These are phyloP conservation scores for Trissoscelio sp. DNA, from an alignment of 2,888 invertebrate genomes.

Conservation along the genomic window DNA sequence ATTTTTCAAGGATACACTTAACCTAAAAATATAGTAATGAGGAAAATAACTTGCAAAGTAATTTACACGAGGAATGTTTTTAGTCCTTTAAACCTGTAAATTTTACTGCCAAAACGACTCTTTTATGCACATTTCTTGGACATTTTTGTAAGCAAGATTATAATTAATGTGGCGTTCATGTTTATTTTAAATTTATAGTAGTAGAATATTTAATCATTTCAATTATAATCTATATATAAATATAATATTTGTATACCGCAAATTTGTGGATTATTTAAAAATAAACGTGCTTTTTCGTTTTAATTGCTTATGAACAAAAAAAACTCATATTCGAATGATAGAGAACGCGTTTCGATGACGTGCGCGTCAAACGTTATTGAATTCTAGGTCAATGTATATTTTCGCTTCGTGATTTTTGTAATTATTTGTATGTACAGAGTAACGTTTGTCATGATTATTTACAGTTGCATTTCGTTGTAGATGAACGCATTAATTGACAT, in stretches of 20 bases:
- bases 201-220: not conserved
- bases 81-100: not conserved
- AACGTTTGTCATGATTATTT: slow-evolving; percentile 14
- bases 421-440: slow-evolving; percentile 7
- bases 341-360: not conserved
- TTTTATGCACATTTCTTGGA: not conserved
- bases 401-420: slow-evolving; percentile 35
- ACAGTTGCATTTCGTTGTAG: not conserved
- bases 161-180: too few relatives aligned
- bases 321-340: not conserved
- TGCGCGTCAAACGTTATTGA: slow-evolving; percentile 8
- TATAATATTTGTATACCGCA: not conserved
- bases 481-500: slow-evolving; percentile 5
- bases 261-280: slow-evolving; percentile 3
- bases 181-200: not conserved
- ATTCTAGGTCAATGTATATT: slow-evolving; percentile 32
- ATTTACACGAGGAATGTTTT: not conserved
- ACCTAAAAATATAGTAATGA: slow-evolving; percentile 37
- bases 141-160: not conserved
- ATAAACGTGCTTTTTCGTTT: slow-evolving; percentile 6
- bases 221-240: too few relatives aligned
- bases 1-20: slow-evolving; percentile 41
- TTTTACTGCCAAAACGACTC: slow-evolving; percentile 7
- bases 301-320: slow-evolving; percentile 16
- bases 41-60: slow-evolving; percentile 18